Conservation (phyloP, 2,113 vertebrate genomes). For the Delphinus delphis region DNA sequence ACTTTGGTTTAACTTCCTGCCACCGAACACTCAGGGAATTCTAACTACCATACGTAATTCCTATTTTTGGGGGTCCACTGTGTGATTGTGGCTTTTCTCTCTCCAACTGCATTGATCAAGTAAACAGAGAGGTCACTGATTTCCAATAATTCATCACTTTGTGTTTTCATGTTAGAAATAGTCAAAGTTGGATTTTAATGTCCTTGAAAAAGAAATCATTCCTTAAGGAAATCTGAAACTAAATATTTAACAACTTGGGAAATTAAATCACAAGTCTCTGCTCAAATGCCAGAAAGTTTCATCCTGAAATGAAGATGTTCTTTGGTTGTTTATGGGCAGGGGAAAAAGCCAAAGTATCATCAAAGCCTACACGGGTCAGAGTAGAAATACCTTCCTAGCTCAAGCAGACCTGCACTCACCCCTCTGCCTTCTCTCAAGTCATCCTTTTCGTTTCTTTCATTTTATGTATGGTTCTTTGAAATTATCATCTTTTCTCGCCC, state of each 20-base stretch:
- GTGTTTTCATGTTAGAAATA: constrained; percentile 34
- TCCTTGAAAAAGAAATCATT: background rate
- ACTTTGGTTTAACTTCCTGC: background rate
- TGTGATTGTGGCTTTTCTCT: background rate
- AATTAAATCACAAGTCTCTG: background rate
- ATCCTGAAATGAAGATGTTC: background rate
- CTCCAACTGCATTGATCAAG: constrained; percentile 20
- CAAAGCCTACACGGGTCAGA: background rate
- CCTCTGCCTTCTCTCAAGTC: background rate
- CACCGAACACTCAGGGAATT: background rate
- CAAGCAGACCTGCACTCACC: background rate
- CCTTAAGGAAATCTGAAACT: background rate
- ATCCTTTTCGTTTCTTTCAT: background rate
- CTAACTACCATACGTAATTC: background rate
- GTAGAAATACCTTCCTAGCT: background rate
- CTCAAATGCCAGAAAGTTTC: background rate
- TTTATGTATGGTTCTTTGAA: background rate
- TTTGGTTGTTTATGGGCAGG: background rate
- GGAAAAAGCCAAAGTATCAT: background rate
- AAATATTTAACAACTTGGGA: background rate
- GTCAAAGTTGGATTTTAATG: background rate
- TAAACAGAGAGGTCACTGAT: background rate
- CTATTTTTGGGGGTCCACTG: background rate
- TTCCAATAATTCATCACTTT: background rate
- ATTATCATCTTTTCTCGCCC: background rate